phyloP scores from a whole-genome alignment of 2,888 invertebrate species.

The Hydraecia micacea region DNA sequence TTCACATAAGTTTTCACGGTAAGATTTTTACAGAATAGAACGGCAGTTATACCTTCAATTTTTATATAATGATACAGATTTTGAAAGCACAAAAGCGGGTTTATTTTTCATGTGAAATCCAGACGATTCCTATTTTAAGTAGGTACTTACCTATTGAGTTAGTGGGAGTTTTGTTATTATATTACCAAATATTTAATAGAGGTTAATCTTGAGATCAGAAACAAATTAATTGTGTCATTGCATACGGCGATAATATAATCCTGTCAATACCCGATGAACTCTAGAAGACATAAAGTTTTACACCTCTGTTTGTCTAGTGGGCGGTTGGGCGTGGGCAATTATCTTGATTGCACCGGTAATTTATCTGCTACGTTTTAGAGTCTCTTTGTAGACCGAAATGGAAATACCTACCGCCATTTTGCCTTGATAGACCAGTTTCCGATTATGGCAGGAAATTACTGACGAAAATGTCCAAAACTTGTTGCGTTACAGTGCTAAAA shows the following conservation, averaged over 20 bases:
- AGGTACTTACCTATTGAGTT: not conserved
- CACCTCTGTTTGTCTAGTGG: not conserved
- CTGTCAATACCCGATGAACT: not conserved
- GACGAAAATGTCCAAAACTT: conserved; percentile 35
- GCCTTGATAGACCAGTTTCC: conserved; percentile 41
- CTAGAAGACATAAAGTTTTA: not conserved
- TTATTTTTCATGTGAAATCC: not conserved
- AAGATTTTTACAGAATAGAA: not conserved
- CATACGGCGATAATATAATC: not conserved
- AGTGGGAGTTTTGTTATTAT: not conserved
- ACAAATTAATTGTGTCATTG: not conserved
- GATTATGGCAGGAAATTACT: conserved; percentile 46
- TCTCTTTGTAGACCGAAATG: conserved; percentile 11
- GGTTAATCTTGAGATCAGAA: not conserved
- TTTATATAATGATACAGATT: not conserved
- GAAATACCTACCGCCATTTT: conserved; percentile 21
- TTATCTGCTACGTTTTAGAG: conserved; percentile 14
- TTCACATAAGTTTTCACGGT: not conserved
- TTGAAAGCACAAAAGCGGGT: not conserved
- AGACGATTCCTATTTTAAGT: not conserved
- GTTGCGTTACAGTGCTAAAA: not conserved
- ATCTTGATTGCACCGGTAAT: conserved; percentile 12
- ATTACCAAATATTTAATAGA: not conserved
- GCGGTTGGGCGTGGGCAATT: conserved; percentile 17
- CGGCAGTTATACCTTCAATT: not conserved